Evolutionary conservation across 2,797 vertebrate species (phyloP).

Genomic region (Gouania willdenowi): DNA sequence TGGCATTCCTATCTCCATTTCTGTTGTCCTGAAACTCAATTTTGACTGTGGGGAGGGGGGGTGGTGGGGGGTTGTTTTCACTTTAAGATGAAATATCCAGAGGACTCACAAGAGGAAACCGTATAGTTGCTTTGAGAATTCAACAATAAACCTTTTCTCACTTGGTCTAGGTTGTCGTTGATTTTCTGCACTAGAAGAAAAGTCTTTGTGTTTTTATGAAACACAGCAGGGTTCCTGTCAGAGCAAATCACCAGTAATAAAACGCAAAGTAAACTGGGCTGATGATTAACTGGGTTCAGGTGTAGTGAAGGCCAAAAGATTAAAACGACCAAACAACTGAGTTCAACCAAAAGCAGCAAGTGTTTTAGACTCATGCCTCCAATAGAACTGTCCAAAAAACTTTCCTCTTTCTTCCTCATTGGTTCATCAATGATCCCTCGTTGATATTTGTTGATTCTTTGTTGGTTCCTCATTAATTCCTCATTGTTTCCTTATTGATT

Average conservation of each 20-base stretch:
- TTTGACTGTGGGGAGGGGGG: too few species aligned
- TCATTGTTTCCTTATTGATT: too few species aligned
- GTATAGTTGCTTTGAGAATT: background rate
- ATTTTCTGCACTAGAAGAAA: background rate
- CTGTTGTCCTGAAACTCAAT: constrained; percentile 64
- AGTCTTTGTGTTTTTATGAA: background rate
- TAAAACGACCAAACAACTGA: background rate
- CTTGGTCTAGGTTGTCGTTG: background rate
- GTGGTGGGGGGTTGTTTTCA: constrained; percentile 30
- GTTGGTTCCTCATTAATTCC: too few species aligned
- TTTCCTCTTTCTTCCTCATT: too few species aligned
- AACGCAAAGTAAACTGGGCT: constrained; percentile 13
- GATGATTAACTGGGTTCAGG: constrained; percentile 33
- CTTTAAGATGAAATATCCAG: constrained; percentile 22
- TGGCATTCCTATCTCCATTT: constrained; percentile 75
- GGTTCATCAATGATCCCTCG: too few species aligned
- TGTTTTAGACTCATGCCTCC: too few species aligned
- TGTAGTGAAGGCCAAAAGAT: constrained; percentile 25
- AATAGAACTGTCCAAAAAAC: too few species aligned
- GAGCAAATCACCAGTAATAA: background rate
- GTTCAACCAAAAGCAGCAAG: too few species aligned
- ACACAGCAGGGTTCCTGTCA: background rate
- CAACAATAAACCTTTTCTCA: background rate
- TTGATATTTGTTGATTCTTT: too few species aligned
- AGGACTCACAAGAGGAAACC: constrained; percentile 3